These are phyloP conservation scores for Ciconia boyciana DNA, from an alignment of 2,113 vertebrate species.

Conservation along the genomic window DNA sequence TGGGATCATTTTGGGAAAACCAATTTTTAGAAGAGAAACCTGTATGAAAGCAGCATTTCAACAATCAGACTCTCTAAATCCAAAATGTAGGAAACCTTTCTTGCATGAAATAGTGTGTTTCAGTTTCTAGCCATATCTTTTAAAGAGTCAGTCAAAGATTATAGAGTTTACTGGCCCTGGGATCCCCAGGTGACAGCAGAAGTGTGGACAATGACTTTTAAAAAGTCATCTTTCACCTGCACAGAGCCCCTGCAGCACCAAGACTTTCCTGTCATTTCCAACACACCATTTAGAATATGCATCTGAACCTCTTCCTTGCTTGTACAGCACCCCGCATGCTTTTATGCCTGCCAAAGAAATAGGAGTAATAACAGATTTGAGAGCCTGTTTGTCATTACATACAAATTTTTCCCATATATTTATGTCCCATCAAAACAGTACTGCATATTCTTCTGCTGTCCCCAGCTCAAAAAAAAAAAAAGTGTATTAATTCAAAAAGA, in stretches of 20 bases:
- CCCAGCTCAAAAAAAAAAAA: not conserved
- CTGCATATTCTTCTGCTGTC: not conserved
- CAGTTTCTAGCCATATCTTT: constrained; percentile 15
- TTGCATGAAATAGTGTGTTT: constrained; percentile 59
- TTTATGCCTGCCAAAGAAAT: not conserved
- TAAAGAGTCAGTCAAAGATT: constrained; percentile 8
- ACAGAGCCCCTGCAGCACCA: not conserved
- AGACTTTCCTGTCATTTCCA: not conserved
- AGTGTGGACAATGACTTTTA: not conserved
- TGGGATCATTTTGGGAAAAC: constrained; percentile 42
- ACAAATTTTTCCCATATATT: not conserved
- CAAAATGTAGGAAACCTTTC: constrained; percentile 48
- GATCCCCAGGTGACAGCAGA: not conserved
- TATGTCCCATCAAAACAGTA: not conserved
- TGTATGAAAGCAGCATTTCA: constrained; percentile 21
- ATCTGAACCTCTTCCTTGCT: not conserved
- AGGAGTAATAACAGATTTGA: not conserved
- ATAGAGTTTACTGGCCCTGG: not conserved
- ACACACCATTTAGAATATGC: not conserved
- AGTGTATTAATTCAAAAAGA: not conserved
- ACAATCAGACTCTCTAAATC: constrained; percentile 40
- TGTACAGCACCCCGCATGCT: not conserved
- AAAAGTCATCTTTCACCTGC: not conserved
- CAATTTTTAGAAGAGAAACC: constrained; percentile 41
- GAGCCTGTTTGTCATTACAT: not conserved